Evolutionary conservation across 2,797 vertebrate species (phyloP), one percentile per base, ranked within the genome.

Genomic region (Telmatherina bonti): DNA sequence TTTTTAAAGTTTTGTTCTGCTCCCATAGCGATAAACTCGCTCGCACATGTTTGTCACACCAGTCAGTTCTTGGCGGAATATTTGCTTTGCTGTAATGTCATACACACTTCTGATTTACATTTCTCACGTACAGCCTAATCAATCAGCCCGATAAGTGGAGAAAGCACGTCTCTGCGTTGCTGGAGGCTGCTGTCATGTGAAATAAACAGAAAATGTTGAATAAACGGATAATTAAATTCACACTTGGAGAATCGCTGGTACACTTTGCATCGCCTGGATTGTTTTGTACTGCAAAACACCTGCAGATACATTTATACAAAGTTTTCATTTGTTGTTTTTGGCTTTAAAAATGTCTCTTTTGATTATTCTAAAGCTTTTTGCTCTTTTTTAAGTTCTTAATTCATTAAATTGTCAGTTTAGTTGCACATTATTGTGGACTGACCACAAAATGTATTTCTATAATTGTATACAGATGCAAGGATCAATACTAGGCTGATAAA

Each of bases 261-360:
- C 56, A 66, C 22, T 61, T 62, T 53, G 7, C 47, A 15, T 36
- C 5, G 51, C 43, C 24, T 57, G 36, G 4, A 27, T 45, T 51
- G 26, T 16, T 38, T 18, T 29, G 30, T 52, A 24, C 13, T 30
- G 7, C 0, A 3, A 1, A 35, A 15, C 22, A 61, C 18, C 26
- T 67, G 51, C 54, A 55, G 38, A 53, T 22, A 55, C 12, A 51
- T 7, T 52, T 7, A 54, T 16, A 53, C 49, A 24, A 59, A 62
- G 52, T 55, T 30, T 64, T 59, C 29, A 60, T 35, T 72, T n/a
- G 31, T 47, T 45, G 45, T 26, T 60, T n/a, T 7, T 56, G 56
- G 58, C 51, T 59, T 77, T 72, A 78, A 27, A 80, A 72, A 67
- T 18, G 36, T 10, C n/a, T 66, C 38, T 38, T 60, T 45, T 45